Conservation (phyloP, 2,888 invertebrate genomes). For the Brachyptera risi region DNA sequence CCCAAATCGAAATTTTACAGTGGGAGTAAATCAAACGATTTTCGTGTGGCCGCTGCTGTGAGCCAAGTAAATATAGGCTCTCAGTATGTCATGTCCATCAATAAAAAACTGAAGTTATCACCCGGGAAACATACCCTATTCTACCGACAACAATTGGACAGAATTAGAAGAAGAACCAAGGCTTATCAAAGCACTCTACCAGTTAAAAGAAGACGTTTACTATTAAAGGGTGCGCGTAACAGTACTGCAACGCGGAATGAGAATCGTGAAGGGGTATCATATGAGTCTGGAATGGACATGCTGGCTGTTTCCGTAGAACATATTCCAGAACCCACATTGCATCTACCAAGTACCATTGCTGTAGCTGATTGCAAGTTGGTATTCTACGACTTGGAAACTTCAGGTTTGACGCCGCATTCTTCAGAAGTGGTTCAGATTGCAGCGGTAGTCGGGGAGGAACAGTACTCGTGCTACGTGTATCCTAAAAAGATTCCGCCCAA, state of each 20-base stretch:
- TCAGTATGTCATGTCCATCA: background rate
- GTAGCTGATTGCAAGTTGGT: background rate
- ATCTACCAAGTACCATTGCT: background rate
- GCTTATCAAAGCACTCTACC: background rate
- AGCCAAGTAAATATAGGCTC: background rate
- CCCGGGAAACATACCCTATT: background rate
- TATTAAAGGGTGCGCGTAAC: background rate
- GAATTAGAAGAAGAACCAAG: background rate
- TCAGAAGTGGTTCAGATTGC: background rate
- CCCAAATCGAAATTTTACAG: conserved; percentile 11
- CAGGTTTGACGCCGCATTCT: background rate
- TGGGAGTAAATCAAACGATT: background rate
- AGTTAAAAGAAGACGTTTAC: background rate
- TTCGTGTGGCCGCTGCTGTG: background rate
- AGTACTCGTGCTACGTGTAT: background rate
- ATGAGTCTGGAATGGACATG: conserved; percentile 1
- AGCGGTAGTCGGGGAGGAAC: background rate
- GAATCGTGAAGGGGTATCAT: background rate
- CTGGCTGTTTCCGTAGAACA: background rate
- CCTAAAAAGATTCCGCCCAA: background rate
- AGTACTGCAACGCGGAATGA: background rate
- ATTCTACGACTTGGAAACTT: background rate
- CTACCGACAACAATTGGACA: background rate
- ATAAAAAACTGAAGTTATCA: background rate
- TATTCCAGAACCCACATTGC: too few relatives aligned